Evolutionary conservation across 1,140 invertebrate species (phyloP).

Genomic region (Nebria ingens): DNA sequence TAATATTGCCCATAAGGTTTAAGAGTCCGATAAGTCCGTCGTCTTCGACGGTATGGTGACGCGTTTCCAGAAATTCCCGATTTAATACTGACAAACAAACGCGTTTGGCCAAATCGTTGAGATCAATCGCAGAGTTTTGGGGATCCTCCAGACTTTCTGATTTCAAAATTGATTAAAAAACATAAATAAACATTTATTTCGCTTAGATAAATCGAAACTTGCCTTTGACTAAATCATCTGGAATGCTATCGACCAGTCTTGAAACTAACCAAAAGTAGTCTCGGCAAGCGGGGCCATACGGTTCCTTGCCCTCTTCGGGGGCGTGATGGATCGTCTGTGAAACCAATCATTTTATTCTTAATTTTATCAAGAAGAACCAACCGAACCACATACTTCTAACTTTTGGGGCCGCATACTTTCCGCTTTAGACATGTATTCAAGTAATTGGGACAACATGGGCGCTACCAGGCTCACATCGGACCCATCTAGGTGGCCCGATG

Average conservation of each 20-base stretch:
- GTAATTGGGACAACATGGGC: conserved; percentile 66
- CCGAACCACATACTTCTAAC: conserved; percentile 33
- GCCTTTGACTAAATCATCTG: conserved; percentile 66
- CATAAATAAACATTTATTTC: conserved; percentile 9
- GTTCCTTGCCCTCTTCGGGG: conserved; percentile 77
- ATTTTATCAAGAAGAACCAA: conserved; percentile 11
- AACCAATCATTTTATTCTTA: conserved; percentile 7
- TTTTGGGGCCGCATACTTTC: conserved; percentile 71
- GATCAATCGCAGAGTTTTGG: conserved; percentile 46
- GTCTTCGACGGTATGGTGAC: conserved; percentile 71
- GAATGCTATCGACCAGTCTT: conserved; percentile 73
- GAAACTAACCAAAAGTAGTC: conserved; percentile 92
- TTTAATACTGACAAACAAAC: conserved; percentile 62
- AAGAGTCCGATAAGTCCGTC: conserved; percentile 84
- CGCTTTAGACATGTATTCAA: conserved; percentile 69
- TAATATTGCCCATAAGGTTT: conserved; percentile 71
- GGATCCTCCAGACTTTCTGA: conserved; percentile 43
- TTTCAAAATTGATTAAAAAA: conserved; percentile 10
- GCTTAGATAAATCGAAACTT: too few relatives aligned
- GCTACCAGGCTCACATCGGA: conserved; percentile 51
- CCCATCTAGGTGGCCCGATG: conserved; percentile 46
- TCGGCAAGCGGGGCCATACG: conserved; percentile 82
- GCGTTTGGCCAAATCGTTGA: conserved; percentile 65
- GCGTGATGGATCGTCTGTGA: conserved; percentile 26
- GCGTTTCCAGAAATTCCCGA: conserved; percentile 70